A percentile compares a stretch with the other conserved stretches of the same genome.
These are phyloP conservation scores for Burhinus oedicnemus DNA, from an alignment of 2,113 vertebrate genomes.

Conservation along the genomic window DNA sequence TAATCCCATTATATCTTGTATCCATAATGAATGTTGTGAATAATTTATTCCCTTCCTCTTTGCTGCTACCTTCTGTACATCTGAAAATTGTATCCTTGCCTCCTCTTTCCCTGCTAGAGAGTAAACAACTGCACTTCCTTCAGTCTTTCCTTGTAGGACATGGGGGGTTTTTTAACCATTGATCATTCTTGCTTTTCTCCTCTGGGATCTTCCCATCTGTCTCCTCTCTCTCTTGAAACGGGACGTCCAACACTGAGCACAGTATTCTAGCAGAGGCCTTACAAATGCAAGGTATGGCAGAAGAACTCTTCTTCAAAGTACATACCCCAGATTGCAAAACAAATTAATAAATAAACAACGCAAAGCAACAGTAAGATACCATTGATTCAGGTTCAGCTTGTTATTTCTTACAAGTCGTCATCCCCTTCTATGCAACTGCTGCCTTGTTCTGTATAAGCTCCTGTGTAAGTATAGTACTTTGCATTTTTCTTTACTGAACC, in stretches of 20 bases:
- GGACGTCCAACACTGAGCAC: not conserved
- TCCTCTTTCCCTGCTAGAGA: not conserved
- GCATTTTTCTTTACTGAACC: not conserved
- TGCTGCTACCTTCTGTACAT: not conserved
- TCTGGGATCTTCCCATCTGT: not conserved
- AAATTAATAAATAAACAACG: not conserved
- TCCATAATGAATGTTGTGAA: not conserved
- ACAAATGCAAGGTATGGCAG: not conserved
- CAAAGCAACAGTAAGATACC: not conserved
- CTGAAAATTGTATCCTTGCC: not conserved
- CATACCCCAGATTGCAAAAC: not conserved
- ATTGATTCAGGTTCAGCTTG: not conserved
- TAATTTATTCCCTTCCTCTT: not conserved
- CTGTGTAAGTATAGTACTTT: not conserved
- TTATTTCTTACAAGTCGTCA: not conserved
- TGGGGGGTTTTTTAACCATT: not conserved
- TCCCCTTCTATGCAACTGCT: not conserved
- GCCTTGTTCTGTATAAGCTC: not conserved
- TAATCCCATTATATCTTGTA: not conserved
- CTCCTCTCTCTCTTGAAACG: not conserved
- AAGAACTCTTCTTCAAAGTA: not conserved
- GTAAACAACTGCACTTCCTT: not conserved
- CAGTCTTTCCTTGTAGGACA: not conserved
- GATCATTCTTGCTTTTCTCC: not conserved
- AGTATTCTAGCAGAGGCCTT: not conserved